Conservation (phyloP, 2,888 invertebrate species). For the Hedychridium roseum region DNA sequence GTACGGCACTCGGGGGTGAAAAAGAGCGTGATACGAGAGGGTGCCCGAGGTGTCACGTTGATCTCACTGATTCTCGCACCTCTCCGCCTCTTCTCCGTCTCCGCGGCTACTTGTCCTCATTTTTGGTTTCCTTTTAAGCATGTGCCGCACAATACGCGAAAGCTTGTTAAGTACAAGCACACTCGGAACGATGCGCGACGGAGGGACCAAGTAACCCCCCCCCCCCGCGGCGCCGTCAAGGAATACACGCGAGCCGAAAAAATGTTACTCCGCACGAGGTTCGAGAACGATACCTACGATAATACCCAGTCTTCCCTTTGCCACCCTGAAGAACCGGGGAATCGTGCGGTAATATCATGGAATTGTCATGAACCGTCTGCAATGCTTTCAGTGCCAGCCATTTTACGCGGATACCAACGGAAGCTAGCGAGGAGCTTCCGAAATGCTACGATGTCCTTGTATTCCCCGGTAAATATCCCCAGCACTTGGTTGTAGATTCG, state of each 20-base stretch:
- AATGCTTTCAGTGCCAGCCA: too few species aligned
- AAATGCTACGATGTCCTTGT: too few species aligned
- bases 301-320: too few species aligned
- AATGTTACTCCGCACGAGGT: conserved; percentile 1
- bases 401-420: too few species aligned
- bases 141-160: conserved; percentile 59
- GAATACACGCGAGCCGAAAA: conserved; percentile 13
- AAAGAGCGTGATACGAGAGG: conserved; percentile 57
- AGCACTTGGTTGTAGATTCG: conserved; percentile 15
- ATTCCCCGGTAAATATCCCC: too few species aligned
- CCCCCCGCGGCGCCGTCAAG: conserved; percentile 26
- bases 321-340: too few species aligned
- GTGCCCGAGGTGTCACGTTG: conserved; percentile 62
- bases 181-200: conserved; percentile 56
- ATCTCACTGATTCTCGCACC: conserved; percentile 62
- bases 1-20: conserved; percentile 50
- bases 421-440: too few species aligned
- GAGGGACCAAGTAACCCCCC: conserved; percentile 26
- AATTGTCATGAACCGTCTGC: too few species aligned
- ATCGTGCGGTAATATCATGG: too few species aligned
- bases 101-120: conserved; percentile 59
- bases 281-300: too few species aligned
- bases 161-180: conserved; percentile 62
- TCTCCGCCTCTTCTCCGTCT: conserved; percentile 24
- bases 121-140: conserved; percentile 64